These are phyloP conservation scores for Drosophila kepulauana DNA, from an alignment of 1,140 invertebrate genomes.

Conservation along the genomic window DNA sequence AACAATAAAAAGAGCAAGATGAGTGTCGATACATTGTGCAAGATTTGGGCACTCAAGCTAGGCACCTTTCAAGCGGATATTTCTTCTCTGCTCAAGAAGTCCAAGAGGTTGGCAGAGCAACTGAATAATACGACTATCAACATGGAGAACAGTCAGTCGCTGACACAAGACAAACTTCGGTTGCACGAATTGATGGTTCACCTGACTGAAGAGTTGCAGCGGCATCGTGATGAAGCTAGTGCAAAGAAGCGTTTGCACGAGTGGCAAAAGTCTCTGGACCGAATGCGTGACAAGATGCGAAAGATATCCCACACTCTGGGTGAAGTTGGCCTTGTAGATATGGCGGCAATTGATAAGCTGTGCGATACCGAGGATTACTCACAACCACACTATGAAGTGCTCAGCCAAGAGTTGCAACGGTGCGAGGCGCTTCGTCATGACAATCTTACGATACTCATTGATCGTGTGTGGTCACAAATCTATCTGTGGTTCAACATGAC, in stretches of 20 bases:
- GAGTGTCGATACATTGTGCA: slow-evolving; percentile 14
- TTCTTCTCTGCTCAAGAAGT: slow-evolving; percentile 4
- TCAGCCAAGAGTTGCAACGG: slow-evolving; percentile 12
- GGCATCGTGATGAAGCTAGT: slow-evolving; percentile 6
- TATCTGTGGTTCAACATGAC: slow-evolving; percentile 24
- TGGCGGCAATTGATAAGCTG: slow-evolving; percentile 5
- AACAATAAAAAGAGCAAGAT: not conserved
- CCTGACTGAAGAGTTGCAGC: slow-evolving; percentile 35
- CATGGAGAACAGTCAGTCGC: not conserved
- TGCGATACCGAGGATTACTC: slow-evolving; percentile 14
- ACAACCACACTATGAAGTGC: slow-evolving; percentile 10
- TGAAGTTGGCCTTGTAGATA: slow-evolving; percentile 3
- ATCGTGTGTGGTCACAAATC: slow-evolving; percentile 19
- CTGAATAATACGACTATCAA: not conserved
- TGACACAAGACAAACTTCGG: slow-evolving; percentile 1
- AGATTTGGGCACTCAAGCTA: slow-evolving; percentile 16
- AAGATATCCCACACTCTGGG: slow-evolving; percentile 8
- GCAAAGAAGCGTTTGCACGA: slow-evolving; percentile 26
- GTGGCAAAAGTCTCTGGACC: slow-evolving; percentile 26
- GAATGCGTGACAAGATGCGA: slow-evolving; percentile 23
- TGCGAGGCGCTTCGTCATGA: slow-evolving; percentile 27
- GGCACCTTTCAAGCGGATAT: slow-evolving; percentile 19
- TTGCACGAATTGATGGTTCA: slow-evolving; percentile 35
- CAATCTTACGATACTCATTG: slow-evolving; percentile 7
- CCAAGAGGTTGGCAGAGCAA: slow-evolving; percentile 6